phyloP scores from a whole-genome alignment of 2,797 vertebrate genomes.

The Malacoraja senta region DNA sequence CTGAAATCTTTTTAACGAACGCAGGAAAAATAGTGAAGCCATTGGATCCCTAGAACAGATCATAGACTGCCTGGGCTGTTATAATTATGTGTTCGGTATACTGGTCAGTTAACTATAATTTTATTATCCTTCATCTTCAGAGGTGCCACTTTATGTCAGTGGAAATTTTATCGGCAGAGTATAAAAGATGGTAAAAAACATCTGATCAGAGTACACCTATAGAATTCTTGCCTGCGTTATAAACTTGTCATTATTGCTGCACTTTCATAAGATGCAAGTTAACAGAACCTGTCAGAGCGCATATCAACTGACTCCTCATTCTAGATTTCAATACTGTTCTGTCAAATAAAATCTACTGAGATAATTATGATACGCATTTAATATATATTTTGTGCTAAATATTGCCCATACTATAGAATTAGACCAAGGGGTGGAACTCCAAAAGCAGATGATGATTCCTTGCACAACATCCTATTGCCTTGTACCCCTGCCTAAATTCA shows the following conservation, averaged over 20 bases:
- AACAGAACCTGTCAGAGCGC: background rate
- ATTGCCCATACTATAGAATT: background rate
- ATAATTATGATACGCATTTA: background rate
- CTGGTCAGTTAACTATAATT: background rate
- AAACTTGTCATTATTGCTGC: background rate
- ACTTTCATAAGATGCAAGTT: conserved; percentile 21
- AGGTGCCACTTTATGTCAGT: conserved; percentile 12
- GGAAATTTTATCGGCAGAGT: background rate
- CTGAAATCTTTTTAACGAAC: background rate
- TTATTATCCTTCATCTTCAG: conserved; percentile 9
- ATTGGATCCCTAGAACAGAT: conserved; percentile 6
- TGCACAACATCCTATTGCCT: background rate
- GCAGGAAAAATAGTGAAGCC: background rate
- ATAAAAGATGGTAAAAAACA: background rate
- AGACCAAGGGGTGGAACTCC: background rate
- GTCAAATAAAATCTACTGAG: background rate
- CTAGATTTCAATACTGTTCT: background rate
- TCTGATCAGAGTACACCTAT: background rate
- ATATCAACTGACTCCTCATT: background rate
- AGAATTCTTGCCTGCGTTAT: background rate
- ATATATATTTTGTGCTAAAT: background rate
- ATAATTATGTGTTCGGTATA: conserved; percentile 17
- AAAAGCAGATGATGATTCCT: background rate
- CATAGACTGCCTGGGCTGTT: background rate
- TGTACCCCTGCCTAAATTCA: no score